phyloP scores from a whole-genome alignment of 35 echinoderm and acorn worm genomes.

The Apostichopus parvimensis region DNA sequence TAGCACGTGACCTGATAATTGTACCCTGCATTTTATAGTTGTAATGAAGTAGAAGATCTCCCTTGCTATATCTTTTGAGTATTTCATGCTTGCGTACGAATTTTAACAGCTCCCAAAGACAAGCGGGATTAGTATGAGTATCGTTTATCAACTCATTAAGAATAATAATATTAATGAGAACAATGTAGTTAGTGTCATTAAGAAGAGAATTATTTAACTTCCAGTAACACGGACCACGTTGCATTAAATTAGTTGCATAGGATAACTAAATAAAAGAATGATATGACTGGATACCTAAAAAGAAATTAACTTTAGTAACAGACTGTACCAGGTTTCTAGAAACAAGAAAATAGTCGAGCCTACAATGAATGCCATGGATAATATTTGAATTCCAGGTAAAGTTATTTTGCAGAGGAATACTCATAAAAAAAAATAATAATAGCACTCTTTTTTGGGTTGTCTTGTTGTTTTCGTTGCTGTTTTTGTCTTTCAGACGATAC shows the following conservation, averaged over 20 bases:
- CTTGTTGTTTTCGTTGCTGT: too few relatives aligned
- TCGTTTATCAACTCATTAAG: too few relatives aligned
- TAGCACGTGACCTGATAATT: too few relatives aligned
- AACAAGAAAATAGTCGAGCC: conserved; percentile 26
- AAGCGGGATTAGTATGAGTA: too few relatives aligned
- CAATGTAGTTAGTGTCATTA: not conserved
- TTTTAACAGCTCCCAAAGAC: too few relatives aligned
- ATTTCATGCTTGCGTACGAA: not conserved
- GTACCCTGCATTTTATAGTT: too few relatives aligned
- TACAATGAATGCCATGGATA: not conserved
- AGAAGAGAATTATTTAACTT: not conserved
- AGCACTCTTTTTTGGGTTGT: too few relatives aligned
- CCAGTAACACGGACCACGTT: conserved; percentile 3
- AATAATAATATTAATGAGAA: too few relatives aligned
- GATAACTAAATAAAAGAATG: not conserved
- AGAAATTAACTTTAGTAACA: not conserved
- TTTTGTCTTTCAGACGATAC: too few relatives aligned
- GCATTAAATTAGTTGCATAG: not conserved
- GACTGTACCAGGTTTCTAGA: not conserved
- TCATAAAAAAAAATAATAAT: too few relatives aligned
- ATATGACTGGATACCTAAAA: conserved; percentile 14
- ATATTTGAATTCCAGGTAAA: not conserved
- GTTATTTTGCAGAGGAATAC: not conserved
- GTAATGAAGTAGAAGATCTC: too few relatives aligned
- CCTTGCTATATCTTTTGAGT: not conserved